Conservation (phyloP, 2,113 vertebrate species). For the Antechinus stuartii region DNA sequence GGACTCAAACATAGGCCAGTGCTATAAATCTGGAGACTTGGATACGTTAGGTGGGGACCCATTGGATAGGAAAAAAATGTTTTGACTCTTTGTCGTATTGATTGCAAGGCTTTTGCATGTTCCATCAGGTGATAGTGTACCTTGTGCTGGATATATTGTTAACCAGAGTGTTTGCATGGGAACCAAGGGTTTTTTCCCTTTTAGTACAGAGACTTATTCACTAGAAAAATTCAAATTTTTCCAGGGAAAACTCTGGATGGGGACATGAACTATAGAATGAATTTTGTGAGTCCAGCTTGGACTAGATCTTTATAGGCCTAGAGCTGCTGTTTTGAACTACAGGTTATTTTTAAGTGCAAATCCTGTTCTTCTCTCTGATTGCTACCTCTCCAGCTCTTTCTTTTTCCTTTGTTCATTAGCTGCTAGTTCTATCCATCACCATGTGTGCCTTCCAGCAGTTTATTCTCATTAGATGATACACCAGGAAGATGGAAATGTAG, state of each 20-base stretch:
- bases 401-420: background rate
- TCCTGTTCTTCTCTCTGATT: background rate
- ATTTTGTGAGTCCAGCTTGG: background rate
- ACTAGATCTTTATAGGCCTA: background rate
- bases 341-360: background rate
- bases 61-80: background rate
- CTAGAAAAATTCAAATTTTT: background rate
- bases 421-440: background rate
- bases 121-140: background rate
- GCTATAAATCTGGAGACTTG: background rate
- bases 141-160: background rate
- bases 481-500: background rate
- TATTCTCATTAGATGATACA: background rate
- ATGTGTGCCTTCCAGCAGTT: background rate
- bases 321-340: background rate
- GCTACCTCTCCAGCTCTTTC: background rate
- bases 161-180: background rate
- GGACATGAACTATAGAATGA: background rate
- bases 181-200: background rate
- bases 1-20: background rate
- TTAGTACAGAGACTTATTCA: background rate
- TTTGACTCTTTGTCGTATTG: background rate
- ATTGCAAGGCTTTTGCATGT: background rate
- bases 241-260: background rate
- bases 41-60: background rate